phyloP scores from a whole-genome alignment of 2,797 vertebrate genomes.

The Cryptoprocta ferox region DNA sequence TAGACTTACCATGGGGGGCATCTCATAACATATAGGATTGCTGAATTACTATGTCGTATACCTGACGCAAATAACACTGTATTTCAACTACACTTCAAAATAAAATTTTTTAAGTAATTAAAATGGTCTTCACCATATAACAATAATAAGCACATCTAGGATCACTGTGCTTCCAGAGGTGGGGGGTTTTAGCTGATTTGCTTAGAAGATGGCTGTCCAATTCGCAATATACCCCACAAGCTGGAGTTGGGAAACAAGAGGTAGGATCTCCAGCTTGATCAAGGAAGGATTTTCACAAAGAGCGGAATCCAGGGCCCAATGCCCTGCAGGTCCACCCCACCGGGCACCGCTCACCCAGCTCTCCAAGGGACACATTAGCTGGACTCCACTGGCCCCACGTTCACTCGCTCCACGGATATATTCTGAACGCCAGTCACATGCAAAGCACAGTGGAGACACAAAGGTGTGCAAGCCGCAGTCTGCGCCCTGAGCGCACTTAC shows the following conservation, averaged over 20 bases:
- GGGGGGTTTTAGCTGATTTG: not conserved
- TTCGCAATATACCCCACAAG: not conserved
- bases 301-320: not conserved
- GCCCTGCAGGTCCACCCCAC: not conserved
- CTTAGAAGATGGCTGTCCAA: conserved; percentile 23
- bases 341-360: not conserved
- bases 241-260: not conserved
- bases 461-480: not conserved
- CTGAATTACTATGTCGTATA: not conserved
- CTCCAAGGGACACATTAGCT: not conserved
- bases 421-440: not conserved
- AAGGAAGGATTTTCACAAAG: conserved; percentile 5
- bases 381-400: not conserved
- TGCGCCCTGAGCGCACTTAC: not conserved
- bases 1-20: not conserved
- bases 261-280: not conserved
- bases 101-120: not conserved
- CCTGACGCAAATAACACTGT: not conserved
- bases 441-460: not conserved
- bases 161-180: conserved; percentile 15
- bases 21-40: not conserved
- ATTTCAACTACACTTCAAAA: not conserved
- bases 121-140: not conserved
- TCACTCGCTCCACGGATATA: not conserved
- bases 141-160: not conserved